Base-by-base conservation (phyloP, 2,797 vertebrate species). In the Prionace glauca region DNA sequence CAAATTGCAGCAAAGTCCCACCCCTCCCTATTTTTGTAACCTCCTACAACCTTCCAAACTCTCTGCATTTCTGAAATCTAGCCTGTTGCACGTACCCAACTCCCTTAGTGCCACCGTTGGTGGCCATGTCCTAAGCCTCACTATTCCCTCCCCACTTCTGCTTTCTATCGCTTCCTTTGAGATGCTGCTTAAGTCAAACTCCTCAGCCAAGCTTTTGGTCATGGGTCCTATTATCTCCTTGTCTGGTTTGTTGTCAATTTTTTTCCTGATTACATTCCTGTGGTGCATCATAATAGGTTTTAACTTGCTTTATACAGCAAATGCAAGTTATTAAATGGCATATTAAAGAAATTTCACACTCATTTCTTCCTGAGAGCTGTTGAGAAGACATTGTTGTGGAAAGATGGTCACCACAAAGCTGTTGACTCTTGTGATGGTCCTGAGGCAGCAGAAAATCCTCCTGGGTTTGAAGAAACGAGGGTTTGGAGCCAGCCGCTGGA, bases 391-490 rank as follows among this genome's bases (percentile, higher is more conserved):
- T 8, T 45, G 62, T 12, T 62, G 29, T 0, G 8, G 32, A 67
- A 96, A 96, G 96, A 99, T 99, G 99, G 26, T 96, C 71, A 97
- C 97, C 0, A 96, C 97, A 95, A 98, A 98, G 96, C 97, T 99
- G 94, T 98, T 99, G 96, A 99, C 99, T 0, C 97, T 99, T 62
- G 99, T 99, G 32, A 96, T 99, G 96, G 98, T 99, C 96, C 97
- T 99, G 96, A 98, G 98, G 96, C 98, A 99, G 0, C 96, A 97
- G 41, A 98, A 96, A 0, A 97, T 99, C 36, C 97, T 99, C 79
- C 97, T 99, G 96, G 99, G 99, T 86, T 98, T 99, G 99, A 99
- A 99, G 98, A 99, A 99, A 96, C 97, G 99, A 0, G 99, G 99
- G 0, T 99, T 99, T 2, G 99, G 99, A 32, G 98, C 91, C 0